phyloP scores from a whole-genome alignment of 2,113 vertebrate genomes.

The Martes martes region DNA sequence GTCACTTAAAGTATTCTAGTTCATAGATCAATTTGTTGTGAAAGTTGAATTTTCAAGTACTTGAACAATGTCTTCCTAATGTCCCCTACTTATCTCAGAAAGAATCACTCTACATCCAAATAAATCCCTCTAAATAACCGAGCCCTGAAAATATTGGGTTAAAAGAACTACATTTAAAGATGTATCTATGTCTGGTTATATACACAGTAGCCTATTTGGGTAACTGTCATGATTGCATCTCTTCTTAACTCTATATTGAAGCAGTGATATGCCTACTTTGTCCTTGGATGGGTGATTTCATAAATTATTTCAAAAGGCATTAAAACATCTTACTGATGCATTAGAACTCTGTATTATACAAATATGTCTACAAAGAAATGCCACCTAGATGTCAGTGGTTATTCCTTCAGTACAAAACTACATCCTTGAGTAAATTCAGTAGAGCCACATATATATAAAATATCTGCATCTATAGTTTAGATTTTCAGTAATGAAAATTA shows the following conservation, averaged over 20 bases:
- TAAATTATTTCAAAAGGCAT: slow-evolving; percentile 53
- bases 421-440: slow-evolving; percentile 4
- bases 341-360: slow-evolving; percentile 59
- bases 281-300: slow-evolving; percentile 61
- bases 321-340: slow-evolving; percentile 43
- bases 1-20: slow-evolving; percentile 29
- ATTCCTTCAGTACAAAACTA: slow-evolving; percentile 51
- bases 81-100: slow-evolving; percentile 44
- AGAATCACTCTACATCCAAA: slow-evolving; percentile 34
- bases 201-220: slow-evolving; percentile 43
- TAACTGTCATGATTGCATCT: slow-evolving; percentile 31
- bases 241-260: slow-evolving; percentile 47
- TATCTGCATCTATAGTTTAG: neutral
- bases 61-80: slow-evolving; percentile 46
- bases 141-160: slow-evolving; percentile 38
- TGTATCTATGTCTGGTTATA: slow-evolving; percentile 35
- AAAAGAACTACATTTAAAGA: slow-evolving; percentile 58
- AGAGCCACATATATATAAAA: neutral
- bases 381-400: neutral
- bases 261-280: slow-evolving; percentile 30
- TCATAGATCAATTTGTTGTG: slow-evolving; percentile 5
- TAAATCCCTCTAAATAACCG: slow-evolving; percentile 40
- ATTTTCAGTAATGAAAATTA: neutral
- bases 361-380: slow-evolving; percentile 48
- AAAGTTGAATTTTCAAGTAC: slow-evolving; percentile 54